These are phyloP conservation scores for Macroglossus sobrinus DNA, from an alignment of 2,113 vertebrate species.

Conservation along the genomic window DNA sequence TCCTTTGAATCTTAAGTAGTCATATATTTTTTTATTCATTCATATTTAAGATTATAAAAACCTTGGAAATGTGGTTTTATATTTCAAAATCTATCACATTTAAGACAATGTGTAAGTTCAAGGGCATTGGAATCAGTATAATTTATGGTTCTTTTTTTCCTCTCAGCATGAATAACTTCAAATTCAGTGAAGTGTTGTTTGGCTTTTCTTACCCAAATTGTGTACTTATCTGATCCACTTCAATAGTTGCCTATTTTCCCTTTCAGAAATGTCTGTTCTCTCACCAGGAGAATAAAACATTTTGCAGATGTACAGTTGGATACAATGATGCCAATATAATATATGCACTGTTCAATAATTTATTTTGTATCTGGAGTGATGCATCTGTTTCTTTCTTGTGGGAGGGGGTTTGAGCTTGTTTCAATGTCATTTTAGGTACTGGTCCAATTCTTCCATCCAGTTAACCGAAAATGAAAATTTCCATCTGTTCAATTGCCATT, in stretches of 20 bases:
- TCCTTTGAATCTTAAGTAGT: slow-evolving; percentile 1
- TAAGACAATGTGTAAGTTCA: slow-evolving; percentile 57
- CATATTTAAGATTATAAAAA: slow-evolving; percentile 49
- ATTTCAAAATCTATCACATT: slow-evolving; percentile 53
- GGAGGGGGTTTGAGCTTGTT: slow-evolving; percentile 70
- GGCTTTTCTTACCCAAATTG: slow-evolving; percentile 69
- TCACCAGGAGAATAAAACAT: slow-evolving; percentile 76
- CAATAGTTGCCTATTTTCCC: slow-evolving; percentile 73
- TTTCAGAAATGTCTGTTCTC: slow-evolving; percentile 76
- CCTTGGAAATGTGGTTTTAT: slow-evolving; percentile 45
- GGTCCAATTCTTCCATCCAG: slow-evolving; percentile 79
- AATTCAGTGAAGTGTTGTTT: slow-evolving; percentile 69
- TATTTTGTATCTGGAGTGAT: slow-evolving; percentile 79
- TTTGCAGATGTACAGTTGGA: slow-evolving; percentile 79
- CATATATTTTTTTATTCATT: slow-evolving; percentile 35
- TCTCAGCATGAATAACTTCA: slow-evolving; percentile 65
- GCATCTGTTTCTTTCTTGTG: slow-evolving; percentile 77
- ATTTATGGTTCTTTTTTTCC: slow-evolving; percentile 63
- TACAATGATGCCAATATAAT: slow-evolving; percentile 78
- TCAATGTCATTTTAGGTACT: slow-evolving; percentile 78
- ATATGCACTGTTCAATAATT: slow-evolving; percentile 79
- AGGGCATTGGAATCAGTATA: slow-evolving; percentile 61
- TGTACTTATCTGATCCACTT: slow-evolving; percentile 72
- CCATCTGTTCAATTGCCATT: slow-evolving; percentile 80
- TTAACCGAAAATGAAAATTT: slow-evolving; percentile 81